Conservation (phyloP, 53 echinoderm and acorn worm genomes). For the Mesocentrotus franciscanus region DNA sequence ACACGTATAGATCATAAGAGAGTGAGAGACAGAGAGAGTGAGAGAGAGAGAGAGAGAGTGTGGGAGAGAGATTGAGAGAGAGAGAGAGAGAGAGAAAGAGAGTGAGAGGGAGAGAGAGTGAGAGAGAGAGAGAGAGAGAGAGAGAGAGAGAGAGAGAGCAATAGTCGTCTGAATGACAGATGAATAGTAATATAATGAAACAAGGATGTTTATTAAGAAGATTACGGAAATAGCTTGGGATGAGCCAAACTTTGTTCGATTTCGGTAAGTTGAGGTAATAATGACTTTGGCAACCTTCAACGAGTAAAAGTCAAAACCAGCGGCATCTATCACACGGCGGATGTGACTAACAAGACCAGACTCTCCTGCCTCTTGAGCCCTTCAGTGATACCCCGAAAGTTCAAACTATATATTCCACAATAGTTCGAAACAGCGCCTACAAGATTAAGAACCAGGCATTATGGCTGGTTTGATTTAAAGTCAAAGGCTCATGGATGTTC, state of each 20-base stretch:
- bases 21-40: neutral
- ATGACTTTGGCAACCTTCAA: constrained; percentile 39
- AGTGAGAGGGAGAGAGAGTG: neutral
- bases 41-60: constrained; percentile 15
- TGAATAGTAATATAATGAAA: constrained; percentile 33
- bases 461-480: neutral
- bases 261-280: constrained; percentile 26
- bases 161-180: constrained; percentile 8
- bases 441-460: neutral
- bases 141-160: constrained; percentile 15
- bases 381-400: neutral
- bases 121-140: constrained; percentile 11
- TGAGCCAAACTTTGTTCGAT: constrained; percentile 12
- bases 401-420: neutral
- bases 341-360: constrained; percentile 29
- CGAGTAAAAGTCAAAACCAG: constrained; percentile 48
- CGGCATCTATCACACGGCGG: constrained; percentile 1
- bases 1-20: no score
- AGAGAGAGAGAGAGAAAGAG: no score
- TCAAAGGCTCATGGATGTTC: neutral
- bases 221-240: neutral
- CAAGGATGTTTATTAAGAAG: constrained; percentile 11
- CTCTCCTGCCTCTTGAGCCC: neutral
- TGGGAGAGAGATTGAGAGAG: neutral
- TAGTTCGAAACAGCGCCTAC: neutral